A percentile compares a stretch with the other conserved stretches of the same genome.
Conservation (phyloP, 2,113 vertebrate species). For the Phaetusa simplex region DNA sequence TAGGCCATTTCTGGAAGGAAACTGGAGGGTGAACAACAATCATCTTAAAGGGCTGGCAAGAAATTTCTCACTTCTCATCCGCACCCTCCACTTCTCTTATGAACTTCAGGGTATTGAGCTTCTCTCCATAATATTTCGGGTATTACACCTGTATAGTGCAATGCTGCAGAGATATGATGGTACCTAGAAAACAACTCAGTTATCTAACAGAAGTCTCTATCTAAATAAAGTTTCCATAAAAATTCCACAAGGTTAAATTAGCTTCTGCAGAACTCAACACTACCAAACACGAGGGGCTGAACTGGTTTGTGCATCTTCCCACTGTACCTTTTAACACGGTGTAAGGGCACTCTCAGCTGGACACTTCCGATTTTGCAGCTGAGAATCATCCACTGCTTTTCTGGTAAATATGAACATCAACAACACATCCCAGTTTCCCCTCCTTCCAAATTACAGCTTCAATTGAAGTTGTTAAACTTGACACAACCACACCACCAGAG, state of each 20-base stretch:
- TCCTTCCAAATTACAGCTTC: background rate
- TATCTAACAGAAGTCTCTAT: background rate
- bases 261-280: background rate
- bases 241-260: background rate
- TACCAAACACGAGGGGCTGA: background rate
- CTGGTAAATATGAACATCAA: background rate
- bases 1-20: background rate
- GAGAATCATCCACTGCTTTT: background rate
- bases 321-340: accelerated
- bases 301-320: background rate
- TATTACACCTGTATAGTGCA: background rate
- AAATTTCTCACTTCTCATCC: background rate
- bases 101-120: background rate
- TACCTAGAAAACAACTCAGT: background rate
- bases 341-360: background rate
- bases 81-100: background rate
- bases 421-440: background rate
- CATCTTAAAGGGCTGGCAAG: background rate
- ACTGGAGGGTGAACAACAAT: background rate
- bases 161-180: background rate
- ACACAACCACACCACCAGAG: background rate
- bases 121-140: background rate
- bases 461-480: background rate
- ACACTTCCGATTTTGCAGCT: background rate
- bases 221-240: background rate